Base-by-base conservation (phyloP, 2,113 vertebrate species). In the Sturnus vulgaris region DNA sequence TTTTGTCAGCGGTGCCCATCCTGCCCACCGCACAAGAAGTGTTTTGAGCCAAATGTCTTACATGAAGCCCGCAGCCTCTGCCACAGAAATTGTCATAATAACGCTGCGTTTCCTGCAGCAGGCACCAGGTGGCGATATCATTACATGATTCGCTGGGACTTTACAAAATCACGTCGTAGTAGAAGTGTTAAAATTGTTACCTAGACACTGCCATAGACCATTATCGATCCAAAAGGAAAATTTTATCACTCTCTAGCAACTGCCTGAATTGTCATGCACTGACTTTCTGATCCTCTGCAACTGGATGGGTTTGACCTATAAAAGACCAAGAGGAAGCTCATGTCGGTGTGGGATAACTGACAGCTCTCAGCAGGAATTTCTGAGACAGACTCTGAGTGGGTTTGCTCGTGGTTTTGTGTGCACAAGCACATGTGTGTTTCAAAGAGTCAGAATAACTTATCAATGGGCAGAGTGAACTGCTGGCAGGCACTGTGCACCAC, bases 91-190 rank as follows among this genome's bases (percentile, higher is more conserved):
- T 10, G 56, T 42, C 86, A 93, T 53, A 92, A 88, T 72, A 96
- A 95, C 78, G 20, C 47, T 18, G 82, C 39, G 16, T 84, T 86
- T 68, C 63, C 72, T 50, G 72, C 85, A 73, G 59, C 44, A 91
- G 79, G 72, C 96, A 91, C 83, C 86, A 97, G 95, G 89, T 97
- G 96, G 97, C 96, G 91, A 73, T 82, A 37, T 80, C 66, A 94
- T 81, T 61, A 88, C 93, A 73, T 83, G 68, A 90, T 86, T 52
- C 78, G 72, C 49, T 33, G 17, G 8, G 15, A 56, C 70, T 22
- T 18, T 56, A 81, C 47, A 59, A 70, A 90, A 88, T 59, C 60
- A 0, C 10, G 12, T 7, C 31, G 33, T 15, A 59, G 28, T 8
- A 56, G 33, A 82, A 40, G 27, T 50, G 66, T 77, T 90, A 66